phyloP scores from a whole-genome alignment of 2,888 invertebrate genomes.

The Dorcus hopei region DNA sequence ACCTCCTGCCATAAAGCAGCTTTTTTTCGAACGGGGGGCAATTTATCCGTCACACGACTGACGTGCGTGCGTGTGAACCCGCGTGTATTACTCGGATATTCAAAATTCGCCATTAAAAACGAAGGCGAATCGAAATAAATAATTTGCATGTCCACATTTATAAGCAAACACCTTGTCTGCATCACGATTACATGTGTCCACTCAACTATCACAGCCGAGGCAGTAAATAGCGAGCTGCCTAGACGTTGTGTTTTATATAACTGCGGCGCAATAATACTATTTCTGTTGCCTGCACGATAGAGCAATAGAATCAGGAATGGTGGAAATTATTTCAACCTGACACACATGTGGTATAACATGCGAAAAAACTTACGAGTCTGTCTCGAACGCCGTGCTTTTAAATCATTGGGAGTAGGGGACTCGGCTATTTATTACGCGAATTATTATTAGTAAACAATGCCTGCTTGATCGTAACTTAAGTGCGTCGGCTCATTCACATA shows the following conservation, averaged over 20 bases:
- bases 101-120: too few species aligned
- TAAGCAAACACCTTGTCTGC: constrained; percentile 18
- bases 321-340: constrained; percentile 17
- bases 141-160: constrained; percentile 18
- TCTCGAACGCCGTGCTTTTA: not conserved
- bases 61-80: too few species aligned
- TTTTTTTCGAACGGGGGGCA: too few species aligned
- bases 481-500: too few species aligned
- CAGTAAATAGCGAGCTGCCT: constrained; percentile 10
- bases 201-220: constrained; percentile 9
- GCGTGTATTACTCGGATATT: too few species aligned
- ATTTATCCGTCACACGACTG: too few species aligned
- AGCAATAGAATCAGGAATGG: constrained; percentile 20
- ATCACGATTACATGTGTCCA: constrained; percentile 18
- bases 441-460: too few species aligned
- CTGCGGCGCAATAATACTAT: constrained; percentile 20
- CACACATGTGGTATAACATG: not conserved
- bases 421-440: too few species aligned
- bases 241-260: constrained; percentile 19
- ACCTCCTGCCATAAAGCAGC: too few species aligned
- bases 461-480: too few species aligned
- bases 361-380: not conserved
- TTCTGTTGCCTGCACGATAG: constrained; percentile 19
- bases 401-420: too few species aligned
- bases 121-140: constrained; percentile 3